A percentile compares a stretch with the other conserved stretches of the same genome.
These are phyloP conservation scores for Archilochus colubris DNA, from an alignment of 2,113 vertebrate species.

Conservation along the genomic window DNA sequence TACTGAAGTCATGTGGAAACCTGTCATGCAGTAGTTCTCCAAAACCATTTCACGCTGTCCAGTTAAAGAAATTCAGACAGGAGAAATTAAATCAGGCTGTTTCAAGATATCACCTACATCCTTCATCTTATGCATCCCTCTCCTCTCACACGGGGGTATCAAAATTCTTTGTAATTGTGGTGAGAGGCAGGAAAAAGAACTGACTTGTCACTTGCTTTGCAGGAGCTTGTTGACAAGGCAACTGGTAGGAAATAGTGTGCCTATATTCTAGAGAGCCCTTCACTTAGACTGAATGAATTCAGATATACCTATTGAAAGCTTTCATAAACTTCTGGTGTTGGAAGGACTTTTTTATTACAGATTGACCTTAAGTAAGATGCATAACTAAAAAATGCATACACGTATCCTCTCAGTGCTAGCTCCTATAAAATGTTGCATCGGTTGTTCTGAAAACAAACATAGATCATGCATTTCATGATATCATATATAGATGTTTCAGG, in stretches of 20 bases:
- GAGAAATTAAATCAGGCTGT: neutral
- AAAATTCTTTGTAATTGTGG: neutral
- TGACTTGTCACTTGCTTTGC: neutral
- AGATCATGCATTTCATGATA: neutral
- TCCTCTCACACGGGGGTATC: neutral
- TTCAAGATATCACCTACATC: neutral
- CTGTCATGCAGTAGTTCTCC: neutral
- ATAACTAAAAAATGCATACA: neutral
- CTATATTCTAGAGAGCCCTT: neutral
- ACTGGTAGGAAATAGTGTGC: neutral
- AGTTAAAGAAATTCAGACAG: neutral
- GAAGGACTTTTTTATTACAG: neutral
- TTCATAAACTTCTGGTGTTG: neutral
- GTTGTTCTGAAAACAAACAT: neutral
- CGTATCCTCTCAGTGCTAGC: neutral
- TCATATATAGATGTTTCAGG: neutral
- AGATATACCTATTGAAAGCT: neutral
- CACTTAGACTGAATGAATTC: neutral
- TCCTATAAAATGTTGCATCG: neutral
- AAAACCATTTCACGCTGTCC: neutral
- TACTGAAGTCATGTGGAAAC: neutral
- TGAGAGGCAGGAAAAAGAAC: neutral
- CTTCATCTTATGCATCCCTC: neutral
- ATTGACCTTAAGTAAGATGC: neutral
- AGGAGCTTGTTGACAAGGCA: neutral